phyloP scores from a whole-genome alignment of 2,888 invertebrate species.

The Euplexia lucipara region DNA sequence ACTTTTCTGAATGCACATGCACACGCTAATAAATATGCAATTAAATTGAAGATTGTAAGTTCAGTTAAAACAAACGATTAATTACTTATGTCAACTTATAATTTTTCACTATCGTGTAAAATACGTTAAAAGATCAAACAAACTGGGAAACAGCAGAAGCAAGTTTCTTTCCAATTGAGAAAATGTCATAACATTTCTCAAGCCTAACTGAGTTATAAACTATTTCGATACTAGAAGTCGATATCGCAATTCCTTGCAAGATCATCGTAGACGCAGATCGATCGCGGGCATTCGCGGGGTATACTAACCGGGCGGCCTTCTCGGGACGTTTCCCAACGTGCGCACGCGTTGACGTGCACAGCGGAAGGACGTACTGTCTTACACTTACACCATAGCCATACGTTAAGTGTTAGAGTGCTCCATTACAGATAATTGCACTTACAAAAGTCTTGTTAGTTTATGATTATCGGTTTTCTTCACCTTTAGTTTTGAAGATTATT shows the following conservation, averaged over 20 bases:
- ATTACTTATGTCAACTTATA: not conserved
- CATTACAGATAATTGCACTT: slow-evolving; percentile 30
- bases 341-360: slow-evolving; percentile 60
- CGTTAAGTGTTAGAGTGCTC: slow-evolving; percentile 32
- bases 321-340: slow-evolving; percentile 59
- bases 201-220: slow-evolving; percentile 51
- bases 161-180: slow-evolving; percentile 39
- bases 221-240: slow-evolving; percentile 62
- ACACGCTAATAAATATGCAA: slow-evolving; percentile 17
- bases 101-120: not conserved
- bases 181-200: slow-evolving; percentile 65
- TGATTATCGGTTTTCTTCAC: not conserved
- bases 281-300: slow-evolving; percentile 60
- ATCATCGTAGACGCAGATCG: slow-evolving; percentile 63
- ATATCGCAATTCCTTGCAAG: slow-evolving; percentile 66
- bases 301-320: slow-evolving; percentile 65
- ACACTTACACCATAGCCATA: slow-evolving; percentile 48
- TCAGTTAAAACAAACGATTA: not conserved
- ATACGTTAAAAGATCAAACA: slow-evolving; percentile 19
- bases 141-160: slow-evolving; percentile 22
- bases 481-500: not conserved
- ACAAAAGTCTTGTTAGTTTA: slow-evolving; percentile 20
- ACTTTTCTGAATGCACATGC: slow-evolving; percentile 3
- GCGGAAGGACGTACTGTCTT: slow-evolving; percentile 72
- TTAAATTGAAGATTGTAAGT: not conserved